Evolutionary conservation across 2,797 vertebrate species (phyloP).

Genomic region (Rousettus madagascariensis): DNA sequence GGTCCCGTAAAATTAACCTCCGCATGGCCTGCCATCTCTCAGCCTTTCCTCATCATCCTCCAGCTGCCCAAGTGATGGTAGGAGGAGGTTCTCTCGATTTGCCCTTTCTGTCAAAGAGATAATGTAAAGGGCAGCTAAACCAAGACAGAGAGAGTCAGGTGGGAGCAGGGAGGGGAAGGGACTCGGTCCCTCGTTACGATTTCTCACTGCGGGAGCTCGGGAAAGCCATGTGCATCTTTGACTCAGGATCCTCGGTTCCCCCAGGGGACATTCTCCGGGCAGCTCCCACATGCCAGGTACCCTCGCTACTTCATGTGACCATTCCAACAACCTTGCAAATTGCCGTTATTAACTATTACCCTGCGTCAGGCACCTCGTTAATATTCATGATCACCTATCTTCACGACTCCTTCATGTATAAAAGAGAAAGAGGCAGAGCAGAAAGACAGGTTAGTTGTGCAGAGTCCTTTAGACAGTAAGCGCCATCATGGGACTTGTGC

Average conservation of each 20-base stretch:
- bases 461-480: too few relatives aligned
- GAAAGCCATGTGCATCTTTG: background rate
- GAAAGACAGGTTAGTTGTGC: accelerated
- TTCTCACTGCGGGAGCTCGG: background rate
- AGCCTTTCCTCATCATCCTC: background rate
- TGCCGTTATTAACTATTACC: background rate
- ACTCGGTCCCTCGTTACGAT: accelerated
- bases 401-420: background rate
- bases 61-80: accelerated
- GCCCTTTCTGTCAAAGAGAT: background rate
- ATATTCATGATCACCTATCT: background rate
- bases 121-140: background rate
- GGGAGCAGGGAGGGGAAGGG: background rate
- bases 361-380: background rate
- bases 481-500: background rate
- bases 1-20: background rate
- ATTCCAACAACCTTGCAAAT: background rate
- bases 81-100: background rate
- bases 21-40: too few relatives aligned
- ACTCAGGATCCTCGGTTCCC: background rate
- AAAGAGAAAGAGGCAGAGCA: background rate
- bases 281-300: background rate
- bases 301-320: background rate
- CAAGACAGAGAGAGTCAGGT: background rate
- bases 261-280: background rate